Base-by-base conservation (phyloP, 2,888 invertebrate genomes). In the Fragum sueziense region DNA sequence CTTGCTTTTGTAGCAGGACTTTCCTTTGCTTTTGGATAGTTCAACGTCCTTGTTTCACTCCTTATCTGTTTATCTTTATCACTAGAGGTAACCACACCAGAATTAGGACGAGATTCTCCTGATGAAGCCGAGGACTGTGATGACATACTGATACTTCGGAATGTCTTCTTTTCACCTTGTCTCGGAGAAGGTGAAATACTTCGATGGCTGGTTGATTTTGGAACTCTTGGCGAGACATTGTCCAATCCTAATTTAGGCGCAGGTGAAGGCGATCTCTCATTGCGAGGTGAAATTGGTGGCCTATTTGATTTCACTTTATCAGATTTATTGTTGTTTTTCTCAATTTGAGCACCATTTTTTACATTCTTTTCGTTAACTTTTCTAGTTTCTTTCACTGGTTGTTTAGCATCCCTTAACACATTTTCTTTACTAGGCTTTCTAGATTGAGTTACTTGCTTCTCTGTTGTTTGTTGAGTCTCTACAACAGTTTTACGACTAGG, bases 41-140 rank as follows among this genome's bases (percentile, higher is more conserved):
- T 80, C 73, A 89, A 62, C 1, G 87, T 88, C 47, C 88, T 69
- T n/a, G 89, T 89, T 68, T 88, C 87, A 86, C 87, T 87, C 41
- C 89, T 77, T 9, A 78, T 59, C 22, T 78, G 74, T 31, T 78
- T 76, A n/a, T 80, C 81, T 29, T 83, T 79, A 57, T 70, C 76
- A 27, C n/a, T 33, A n/a, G 74, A 59, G 25, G 81, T 72, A n/a
- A 73, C 59, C 27, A 78, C 54, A 1, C 74, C 76, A 1, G 85
- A 80, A n/a, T 73, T 71, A 6, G 82, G 80, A 17, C 82, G 57
- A 0, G 80, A 80, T 4, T 84, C 84, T 14, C 80, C 81, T 14
- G 88, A 87, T 2, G 87, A 86, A 1, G 78, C 80, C 2, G 88
- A 88, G 2, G 89, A 88, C 54, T 87, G 86, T 6, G 88, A 87